Percentiles rank a stretch among this genome's conserved stretches.
These are phyloP conservation scores for Cosmopolites sordidus DNA, from an alignment of 2,888 invertebrate genomes.

Conservation along the genomic window DNA sequence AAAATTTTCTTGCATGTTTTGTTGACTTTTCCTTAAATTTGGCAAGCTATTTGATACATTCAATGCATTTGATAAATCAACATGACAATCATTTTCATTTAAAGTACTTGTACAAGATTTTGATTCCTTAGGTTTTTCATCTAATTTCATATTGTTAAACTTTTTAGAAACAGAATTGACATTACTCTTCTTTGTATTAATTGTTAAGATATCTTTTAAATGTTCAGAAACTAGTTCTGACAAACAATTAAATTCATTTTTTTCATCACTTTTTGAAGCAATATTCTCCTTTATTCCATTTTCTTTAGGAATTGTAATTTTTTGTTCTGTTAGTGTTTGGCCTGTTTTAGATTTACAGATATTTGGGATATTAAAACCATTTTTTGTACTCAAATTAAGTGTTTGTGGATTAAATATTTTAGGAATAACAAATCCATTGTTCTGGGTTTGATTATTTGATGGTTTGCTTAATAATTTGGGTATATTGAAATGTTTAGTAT, in stretches of 20 bases:
- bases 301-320: conserved; percentile 11
- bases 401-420: neutral
- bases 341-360: conserved; percentile 8
- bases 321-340: conserved; percentile 3
- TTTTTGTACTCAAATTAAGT: conserved; percentile 7
- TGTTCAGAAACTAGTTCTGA: conserved; percentile 34
- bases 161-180: conserved; percentile 7
- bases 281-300: too few relatives aligned
- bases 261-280: too few relatives aligned
- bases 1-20: conserved; percentile 36
- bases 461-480: too few relatives aligned
- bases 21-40: conserved; percentile 22
- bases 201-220: conserved; percentile 27
- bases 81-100: conserved; percentile 33
- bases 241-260: conserved; percentile 28
- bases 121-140: conserved; percentile 3
- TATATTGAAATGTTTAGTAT: too few relatives aligned
- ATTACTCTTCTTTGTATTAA: conserved; percentile 1
- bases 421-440: neutral
- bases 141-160: conserved; percentile 10
- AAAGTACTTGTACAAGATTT: conserved; percentile 6
- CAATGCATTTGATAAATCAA: conserved; percentile 50
- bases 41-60: conserved; percentile 34
- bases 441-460: neutral
- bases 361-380: conserved; percentile 20